Evolutionary conservation across 2,113 vertebrate genomes (phyloP).

Genomic region (Sardina pilchardus): DNA sequence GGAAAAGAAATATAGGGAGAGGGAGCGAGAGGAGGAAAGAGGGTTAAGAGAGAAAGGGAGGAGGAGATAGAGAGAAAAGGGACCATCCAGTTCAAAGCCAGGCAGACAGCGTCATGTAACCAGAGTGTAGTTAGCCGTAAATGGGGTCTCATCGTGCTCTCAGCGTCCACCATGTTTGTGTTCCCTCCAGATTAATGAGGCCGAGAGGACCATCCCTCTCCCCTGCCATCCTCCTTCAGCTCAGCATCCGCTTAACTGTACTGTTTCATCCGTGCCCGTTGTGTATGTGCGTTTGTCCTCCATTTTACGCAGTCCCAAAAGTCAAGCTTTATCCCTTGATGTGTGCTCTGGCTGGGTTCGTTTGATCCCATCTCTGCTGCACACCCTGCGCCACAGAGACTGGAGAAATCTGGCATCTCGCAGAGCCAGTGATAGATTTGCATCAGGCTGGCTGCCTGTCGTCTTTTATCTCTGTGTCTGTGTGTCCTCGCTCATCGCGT

Average conservation of each 20-base stretch:
- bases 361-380: constrained; percentile 10
- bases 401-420: not conserved
- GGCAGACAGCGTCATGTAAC: not conserved
- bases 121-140: not conserved
- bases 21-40: not conserved
- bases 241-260: constrained; percentile 3
- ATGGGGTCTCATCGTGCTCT: not conserved
- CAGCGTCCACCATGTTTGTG: constrained; percentile 1
- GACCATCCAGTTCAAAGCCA: not conserved
- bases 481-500: no score
- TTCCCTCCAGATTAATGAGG: not conserved
- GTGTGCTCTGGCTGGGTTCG: not conserved
- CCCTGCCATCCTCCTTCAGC: not conserved
- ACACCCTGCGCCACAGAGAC: not conserved
- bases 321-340: constrained; percentile 1
- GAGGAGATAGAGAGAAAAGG: not conserved
- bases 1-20: not conserved
- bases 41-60: not conserved
- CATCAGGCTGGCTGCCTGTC: not conserved
- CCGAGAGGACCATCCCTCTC: not conserved
- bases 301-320: constrained; percentile 8
- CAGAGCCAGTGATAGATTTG: not conserved
- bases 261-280: not conserved
- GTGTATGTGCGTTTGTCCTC: not conserved
- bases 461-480: constrained; percentile 10